phyloP scores from a whole-genome alignment of 2,888 invertebrate species.

The Coleophora flavipennella region DNA sequence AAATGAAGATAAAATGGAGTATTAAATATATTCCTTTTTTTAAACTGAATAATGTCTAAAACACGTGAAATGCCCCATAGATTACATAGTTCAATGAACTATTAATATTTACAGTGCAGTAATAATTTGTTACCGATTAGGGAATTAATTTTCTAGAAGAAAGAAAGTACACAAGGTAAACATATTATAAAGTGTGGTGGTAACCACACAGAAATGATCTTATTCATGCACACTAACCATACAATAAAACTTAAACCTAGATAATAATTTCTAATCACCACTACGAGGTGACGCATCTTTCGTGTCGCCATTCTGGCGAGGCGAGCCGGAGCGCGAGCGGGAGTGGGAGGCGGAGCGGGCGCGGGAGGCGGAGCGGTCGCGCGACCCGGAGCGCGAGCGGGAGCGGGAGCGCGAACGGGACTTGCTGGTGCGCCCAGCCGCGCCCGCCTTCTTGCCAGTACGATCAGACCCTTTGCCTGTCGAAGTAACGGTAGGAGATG shows the following conservation, averaged over 20 bases:
- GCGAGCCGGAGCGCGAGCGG: constrained; percentile 44
- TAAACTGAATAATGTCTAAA: too few species aligned
- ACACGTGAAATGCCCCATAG: too few species aligned
- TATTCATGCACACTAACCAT: background rate
- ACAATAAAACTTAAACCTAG: constrained; percentile 18
- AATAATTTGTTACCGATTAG: too few species aligned
- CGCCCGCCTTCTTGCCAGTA: constrained; percentile 37
- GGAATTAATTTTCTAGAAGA: too few species aligned
- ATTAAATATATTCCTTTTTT: too few species aligned
- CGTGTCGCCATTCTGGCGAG: constrained; percentile 52
- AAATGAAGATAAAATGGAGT: too few species aligned
- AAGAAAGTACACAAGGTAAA: too few species aligned
- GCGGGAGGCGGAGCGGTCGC: constrained; percentile 36
- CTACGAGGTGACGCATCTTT: constrained; percentile 53
- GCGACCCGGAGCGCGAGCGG: constrained; percentile 35
- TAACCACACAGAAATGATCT: too few species aligned
- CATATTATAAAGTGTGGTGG: too few species aligned
- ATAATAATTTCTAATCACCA: constrained; percentile 37
- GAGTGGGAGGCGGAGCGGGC: constrained; percentile 41
- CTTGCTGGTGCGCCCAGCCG: constrained; percentile 50
- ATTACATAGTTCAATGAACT: too few species aligned
- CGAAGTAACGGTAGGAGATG: constrained; percentile 27
- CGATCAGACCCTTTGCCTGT: too few species aligned
- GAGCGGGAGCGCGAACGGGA: constrained; percentile 42
- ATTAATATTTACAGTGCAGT: too few species aligned